Conservation (phyloP, 2,113 vertebrate genomes). For the Dipodomys merriami region DNA sequence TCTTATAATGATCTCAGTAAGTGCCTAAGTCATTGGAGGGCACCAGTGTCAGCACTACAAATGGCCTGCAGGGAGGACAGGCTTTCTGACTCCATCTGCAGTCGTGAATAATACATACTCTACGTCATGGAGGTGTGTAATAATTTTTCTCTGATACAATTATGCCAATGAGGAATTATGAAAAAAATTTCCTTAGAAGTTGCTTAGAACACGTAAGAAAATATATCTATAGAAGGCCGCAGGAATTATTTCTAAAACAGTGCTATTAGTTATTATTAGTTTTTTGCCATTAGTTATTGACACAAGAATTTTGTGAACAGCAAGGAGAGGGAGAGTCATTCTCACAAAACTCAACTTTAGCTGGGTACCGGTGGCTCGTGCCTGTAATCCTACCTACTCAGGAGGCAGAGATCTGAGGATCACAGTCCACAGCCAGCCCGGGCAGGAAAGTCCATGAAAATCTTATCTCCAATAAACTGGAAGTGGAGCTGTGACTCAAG, state of each 20-base stretch:
- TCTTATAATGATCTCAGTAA: background rate
- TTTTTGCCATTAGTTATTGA: background rate
- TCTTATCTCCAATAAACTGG: no score
- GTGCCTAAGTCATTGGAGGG: slow-evolving; percentile 27
- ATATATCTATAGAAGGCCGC: background rate
- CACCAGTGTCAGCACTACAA: background rate
- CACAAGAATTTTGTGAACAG: background rate
- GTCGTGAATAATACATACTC: slow-evolving; percentile 3
- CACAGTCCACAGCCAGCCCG: no score
- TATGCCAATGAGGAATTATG: background rate
- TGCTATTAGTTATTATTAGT: background rate
- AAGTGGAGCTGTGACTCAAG: no score
- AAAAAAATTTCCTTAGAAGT: background rate
- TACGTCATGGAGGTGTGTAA: background rate
- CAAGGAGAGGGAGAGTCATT: background rate
- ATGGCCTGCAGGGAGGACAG: background rate
- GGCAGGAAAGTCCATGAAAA: no score
- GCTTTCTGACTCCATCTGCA: background rate
- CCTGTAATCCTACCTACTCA: no score
- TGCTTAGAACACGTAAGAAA: background rate
- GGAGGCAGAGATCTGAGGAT: no score
- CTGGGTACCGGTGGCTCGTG: no score
- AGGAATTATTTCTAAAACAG: background rate
- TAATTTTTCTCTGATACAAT: background rate
- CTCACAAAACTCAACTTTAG: background rate